A percentile compares a stretch with the other conserved stretches of the same genome.
These are phyloP conservation scores for Epinotia demarniana DNA, from an alignment of 2,888 invertebrate genomes.

Conservation along the genomic window DNA sequence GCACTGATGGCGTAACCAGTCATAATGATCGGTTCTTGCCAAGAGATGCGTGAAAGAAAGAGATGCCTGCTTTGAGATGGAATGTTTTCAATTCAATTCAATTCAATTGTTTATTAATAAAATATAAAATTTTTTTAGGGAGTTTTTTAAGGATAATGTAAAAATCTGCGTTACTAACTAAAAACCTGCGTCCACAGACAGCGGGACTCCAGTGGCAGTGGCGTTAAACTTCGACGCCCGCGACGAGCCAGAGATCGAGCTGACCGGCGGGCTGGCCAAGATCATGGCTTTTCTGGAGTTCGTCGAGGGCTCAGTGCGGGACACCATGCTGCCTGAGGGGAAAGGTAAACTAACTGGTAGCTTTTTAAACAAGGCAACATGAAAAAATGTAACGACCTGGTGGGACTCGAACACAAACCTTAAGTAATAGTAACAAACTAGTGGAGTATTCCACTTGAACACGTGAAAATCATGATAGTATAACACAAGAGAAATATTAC, in stretches of 20 bases:
- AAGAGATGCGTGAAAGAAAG: too few species aligned
- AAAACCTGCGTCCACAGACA: conserved; percentile 51
- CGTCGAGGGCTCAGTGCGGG: conserved; percentile 90
- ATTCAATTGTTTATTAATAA: too few species aligned
- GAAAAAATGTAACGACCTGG: neutral
- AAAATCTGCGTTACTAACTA: neutral
- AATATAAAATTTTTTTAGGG: too few species aligned
- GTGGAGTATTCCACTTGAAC: too few species aligned
- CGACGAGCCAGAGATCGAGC: conserved; percentile 90
- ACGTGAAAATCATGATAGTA: too few species aligned
- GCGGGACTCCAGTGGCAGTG: conserved; percentile 85
- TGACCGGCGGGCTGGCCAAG: conserved; percentile 87
- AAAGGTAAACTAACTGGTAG: conserved; percentile 60
- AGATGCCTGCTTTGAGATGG: too few species aligned
- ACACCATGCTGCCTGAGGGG: conserved; percentile 72
- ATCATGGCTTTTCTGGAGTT: conserved; percentile 92
- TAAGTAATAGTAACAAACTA: too few species aligned
- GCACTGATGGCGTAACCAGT: too few species aligned
- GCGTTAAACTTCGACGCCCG: conserved; percentile 92
- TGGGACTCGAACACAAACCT: neutral
- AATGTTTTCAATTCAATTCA: too few species aligned
- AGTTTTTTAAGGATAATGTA: too few species aligned
- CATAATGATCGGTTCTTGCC: too few species aligned
- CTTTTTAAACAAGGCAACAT: neutral
- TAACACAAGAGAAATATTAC: too few species aligned